These are phyloP conservation scores for Hycleus cichorii DNA, from an alignment of 1,140 invertebrate genomes.

Conservation along the genomic window DNA sequence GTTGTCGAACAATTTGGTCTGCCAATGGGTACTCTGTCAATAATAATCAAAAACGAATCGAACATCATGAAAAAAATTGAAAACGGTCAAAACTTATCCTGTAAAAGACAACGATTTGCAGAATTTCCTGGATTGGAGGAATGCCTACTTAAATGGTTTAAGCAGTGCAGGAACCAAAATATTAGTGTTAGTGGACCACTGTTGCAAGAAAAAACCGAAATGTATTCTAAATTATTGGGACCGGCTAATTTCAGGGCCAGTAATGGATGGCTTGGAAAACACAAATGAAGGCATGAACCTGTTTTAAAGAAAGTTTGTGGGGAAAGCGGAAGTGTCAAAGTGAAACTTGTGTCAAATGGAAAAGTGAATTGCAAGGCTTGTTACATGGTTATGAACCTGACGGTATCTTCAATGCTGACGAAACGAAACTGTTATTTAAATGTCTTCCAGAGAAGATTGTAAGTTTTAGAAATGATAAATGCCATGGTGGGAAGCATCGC, in stretches of 20 bases:
- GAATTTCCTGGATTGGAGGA: too few relatives aligned
- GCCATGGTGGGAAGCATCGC: conserved; percentile 23
- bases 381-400: conserved; percentile 26
- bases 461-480: conserved; percentile 22
- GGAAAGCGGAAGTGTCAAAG: conserved; percentile 3
- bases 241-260: conserved; percentile 18
- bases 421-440: conserved; percentile 27
- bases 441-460: conserved; percentile 33
- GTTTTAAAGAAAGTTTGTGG: conserved; percentile 6
- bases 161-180: too few relatives aligned
- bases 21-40: conserved; percentile 17
- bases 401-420: conserved; percentile 42
- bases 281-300: conserved; percentile 9
- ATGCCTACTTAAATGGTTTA: too few relatives aligned
- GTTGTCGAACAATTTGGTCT: conserved; percentile 20
- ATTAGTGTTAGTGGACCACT: not conserved
- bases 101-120: conserved; percentile 5
- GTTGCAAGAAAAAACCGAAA: conserved; percentile 21
- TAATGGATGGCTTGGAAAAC: conserved; percentile 22
- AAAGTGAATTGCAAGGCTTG: conserved; percentile 4
- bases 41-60: conserved; percentile 21
- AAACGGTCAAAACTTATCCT: conserved; percentile 16
- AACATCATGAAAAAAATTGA: conserved; percentile 11
- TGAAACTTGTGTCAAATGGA: not conserved
- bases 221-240: conserved; percentile 14